Evolutionary conservation across 2,888 invertebrate genomes (phyloP).

Genomic region (Zygaena filipendulae): DNA sequence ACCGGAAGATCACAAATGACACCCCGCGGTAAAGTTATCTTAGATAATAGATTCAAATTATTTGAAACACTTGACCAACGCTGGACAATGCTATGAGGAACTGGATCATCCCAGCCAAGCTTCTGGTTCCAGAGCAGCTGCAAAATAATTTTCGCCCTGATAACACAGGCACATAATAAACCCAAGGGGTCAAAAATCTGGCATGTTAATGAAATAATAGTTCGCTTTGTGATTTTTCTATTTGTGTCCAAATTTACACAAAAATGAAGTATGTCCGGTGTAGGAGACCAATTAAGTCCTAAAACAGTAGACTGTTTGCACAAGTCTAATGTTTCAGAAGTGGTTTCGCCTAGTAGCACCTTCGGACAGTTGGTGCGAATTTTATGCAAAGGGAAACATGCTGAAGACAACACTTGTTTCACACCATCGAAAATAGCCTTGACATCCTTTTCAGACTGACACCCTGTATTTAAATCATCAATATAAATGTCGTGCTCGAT

Average conservation of each 20-base stretch:
- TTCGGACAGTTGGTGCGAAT: too few relatives aligned
- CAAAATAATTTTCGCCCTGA: conserved; percentile 14
- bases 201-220: too few relatives aligned
- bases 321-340: too few relatives aligned
- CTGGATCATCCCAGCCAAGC: conserved; percentile 13
- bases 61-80: conserved; percentile 2
- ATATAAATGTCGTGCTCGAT: conserved; percentile 15
- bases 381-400: too few relatives aligned
- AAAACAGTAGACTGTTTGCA: too few relatives aligned
- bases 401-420: too few relatives aligned
- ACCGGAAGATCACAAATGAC: conserved; percentile 1
- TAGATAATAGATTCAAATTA: conserved; percentile 1
- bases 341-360: too few relatives aligned
- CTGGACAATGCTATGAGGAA: conserved; percentile 6
- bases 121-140: conserved; percentile 14
- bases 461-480: conserved; percentile 14
- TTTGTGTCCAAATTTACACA: too few relatives aligned
- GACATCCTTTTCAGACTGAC: conserved; percentile 10
- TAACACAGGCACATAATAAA: conserved; percentile 9
- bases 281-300: too few relatives aligned
- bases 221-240: too few relatives aligned
- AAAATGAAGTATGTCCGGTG: too few relatives aligned
- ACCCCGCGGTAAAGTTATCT: conserved; percentile 3
- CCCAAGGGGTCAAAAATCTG: conserved; percentile 16
- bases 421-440: conserved; percentile 2